Evolutionary conservation across 2,888 invertebrate species (phyloP).

Genomic region (Spialia ferax): DNA sequence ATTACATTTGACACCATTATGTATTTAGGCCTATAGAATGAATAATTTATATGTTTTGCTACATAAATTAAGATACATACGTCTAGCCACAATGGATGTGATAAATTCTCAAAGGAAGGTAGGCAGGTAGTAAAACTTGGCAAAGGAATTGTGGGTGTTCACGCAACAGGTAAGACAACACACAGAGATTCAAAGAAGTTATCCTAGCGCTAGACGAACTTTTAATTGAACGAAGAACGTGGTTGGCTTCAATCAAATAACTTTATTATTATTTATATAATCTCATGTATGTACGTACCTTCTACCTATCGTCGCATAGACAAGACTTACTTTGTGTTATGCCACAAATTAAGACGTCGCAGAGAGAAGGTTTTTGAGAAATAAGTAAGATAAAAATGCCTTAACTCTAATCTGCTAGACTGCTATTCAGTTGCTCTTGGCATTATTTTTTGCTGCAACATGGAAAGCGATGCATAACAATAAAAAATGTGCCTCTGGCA

Average conservation of each 20-base stretch:
- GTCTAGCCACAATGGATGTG: constrained; percentile 38
- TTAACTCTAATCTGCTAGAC: not conserved
- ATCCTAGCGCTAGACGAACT: not conserved
- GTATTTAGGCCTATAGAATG: constrained; percentile 70
- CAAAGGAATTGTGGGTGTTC: not conserved
- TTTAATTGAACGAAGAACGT: not conserved
- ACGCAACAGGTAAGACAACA: not conserved
- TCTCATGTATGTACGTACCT: too few species aligned
- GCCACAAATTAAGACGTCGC: not conserved
- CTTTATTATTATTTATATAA: too few species aligned
- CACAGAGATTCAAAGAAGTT: not conserved
- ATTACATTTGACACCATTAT: constrained; percentile 68
- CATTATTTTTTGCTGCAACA: constrained; percentile 33
- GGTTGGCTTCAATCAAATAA: not conserved
- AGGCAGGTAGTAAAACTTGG: not conserved
- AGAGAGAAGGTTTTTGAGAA: not conserved
- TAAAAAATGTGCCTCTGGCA: constrained; percentile 32
- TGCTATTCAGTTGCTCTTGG: constrained; percentile 3
- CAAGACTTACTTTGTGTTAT: too few species aligned
- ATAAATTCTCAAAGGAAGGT: constrained; percentile 4
- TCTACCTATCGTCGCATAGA: too few species aligned
- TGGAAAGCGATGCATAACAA: constrained; percentile 37
- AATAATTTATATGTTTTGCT: constrained; percentile 63
- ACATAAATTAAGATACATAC: constrained; percentile 45
- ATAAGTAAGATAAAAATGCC: not conserved